Base-by-base conservation (phyloP, 35 echinoderm and acorn worm genomes). In the Stichopus chloronotus region DNA sequence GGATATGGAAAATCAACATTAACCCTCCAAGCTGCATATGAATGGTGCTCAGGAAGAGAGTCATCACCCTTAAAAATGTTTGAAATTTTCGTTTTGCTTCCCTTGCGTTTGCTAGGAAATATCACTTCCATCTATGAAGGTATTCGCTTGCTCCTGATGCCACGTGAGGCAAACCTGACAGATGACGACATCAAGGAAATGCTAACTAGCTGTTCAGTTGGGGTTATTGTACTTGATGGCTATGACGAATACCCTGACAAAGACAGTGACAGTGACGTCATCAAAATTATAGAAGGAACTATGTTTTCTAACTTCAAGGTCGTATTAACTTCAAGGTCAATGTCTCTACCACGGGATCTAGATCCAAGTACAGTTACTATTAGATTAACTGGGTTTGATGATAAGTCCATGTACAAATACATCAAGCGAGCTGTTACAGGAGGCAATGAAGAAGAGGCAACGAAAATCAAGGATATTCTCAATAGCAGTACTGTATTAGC, bases 291-390 rank as follows among this genome's bases (percentile, higher is more conserved):
- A 5, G 23, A 56, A 57, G 81, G 81, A 2, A 84, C 56, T 20
- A 84, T 84, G 81, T 84, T 84, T 58, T 9, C 81, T 20, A 22
- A 84, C 23, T 84, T 21, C 13, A 84, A 84, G n/a, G 79, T 83
- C 4, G 54, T 83, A 4, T 52, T 83, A 4, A 83, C 79, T 5
- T 5, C 79, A 52, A 83, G 79, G 16, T 25, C 71, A 83, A 30
- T 52, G 6, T 14, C 6, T 52, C 24, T 7, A 30, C 79, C 53
- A 5, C 5, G 22, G 23, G 17, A 52, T 14, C 53, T 55, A 17
- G 24, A 5, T 83, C 21, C 24, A 6, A 52, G 54, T 30, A 76
- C 71, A 76, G 71, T n/a, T n/a, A 4, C 17, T n/a, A 5, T 76
- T 14, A 76, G 71, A 76, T 12, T 76, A 23, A 76, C 71, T 76